Evolutionary conservation across 1,140 invertebrate species (phyloP).

Genomic region (Chymomyza costata): DNA sequence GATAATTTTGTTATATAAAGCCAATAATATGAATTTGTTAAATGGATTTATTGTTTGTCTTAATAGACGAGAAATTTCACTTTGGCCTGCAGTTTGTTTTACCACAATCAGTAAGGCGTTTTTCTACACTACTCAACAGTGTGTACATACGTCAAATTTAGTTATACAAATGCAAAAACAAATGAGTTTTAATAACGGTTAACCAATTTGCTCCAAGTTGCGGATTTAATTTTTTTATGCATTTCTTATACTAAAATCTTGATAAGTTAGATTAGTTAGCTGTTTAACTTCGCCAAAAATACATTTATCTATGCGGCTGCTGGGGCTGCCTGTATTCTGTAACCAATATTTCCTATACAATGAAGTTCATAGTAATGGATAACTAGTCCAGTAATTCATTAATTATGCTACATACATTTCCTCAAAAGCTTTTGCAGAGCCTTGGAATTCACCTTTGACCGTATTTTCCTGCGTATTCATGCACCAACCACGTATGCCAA

Average conservation of each 20-base stretch:
- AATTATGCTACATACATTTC: constrained; percentile 35
- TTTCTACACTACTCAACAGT: too few relatives aligned
- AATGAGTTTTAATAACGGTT: too few relatives aligned
- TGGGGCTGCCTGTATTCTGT: constrained; percentile 48
- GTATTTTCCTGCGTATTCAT: constrained; percentile 25
- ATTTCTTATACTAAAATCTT: constrained; percentile 31
- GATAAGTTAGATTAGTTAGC: constrained; percentile 14
- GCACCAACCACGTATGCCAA: constrained; percentile 47
- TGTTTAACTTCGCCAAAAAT: constrained; percentile 26
- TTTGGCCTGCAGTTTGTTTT: too few relatives aligned
- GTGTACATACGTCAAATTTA: too few relatives aligned
- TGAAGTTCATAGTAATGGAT: not conserved
- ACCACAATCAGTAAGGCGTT: too few relatives aligned
- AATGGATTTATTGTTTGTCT: too few relatives aligned
- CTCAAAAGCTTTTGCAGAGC: constrained; percentile 24
- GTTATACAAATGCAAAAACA: too few relatives aligned
- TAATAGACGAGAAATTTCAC: too few relatives aligned
- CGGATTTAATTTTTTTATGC: not conserved
- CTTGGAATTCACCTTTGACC: constrained; percentile 45
- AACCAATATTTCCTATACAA: constrained; percentile 48
- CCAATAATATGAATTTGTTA: too few relatives aligned
- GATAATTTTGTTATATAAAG: too few relatives aligned
- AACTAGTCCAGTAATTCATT: not conserved
- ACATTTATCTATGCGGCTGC: constrained; percentile 54
- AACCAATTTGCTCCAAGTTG: not conserved